Conservation (phyloP, 2,797 vertebrate species). For the Synaphobranchus kaupii region DNA sequence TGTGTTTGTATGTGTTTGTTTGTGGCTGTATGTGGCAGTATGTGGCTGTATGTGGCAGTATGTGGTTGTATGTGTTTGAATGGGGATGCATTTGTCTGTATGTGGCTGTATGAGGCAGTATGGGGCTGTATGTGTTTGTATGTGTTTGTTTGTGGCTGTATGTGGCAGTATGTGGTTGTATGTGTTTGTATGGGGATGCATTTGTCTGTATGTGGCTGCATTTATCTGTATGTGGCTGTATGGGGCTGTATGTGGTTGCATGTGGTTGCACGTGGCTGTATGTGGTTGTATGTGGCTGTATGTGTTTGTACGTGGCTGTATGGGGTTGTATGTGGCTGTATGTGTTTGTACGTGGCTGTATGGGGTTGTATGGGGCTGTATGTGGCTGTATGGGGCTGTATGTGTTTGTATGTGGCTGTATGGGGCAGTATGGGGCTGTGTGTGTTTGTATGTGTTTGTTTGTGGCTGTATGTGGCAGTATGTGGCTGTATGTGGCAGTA, state of each 20-base stretch:
- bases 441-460: too few species aligned
- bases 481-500: constrained; percentile 42
- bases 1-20: too few species aligned
- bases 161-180: constrained; percentile 66
- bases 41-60: too few species aligned
- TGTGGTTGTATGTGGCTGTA: not conserved
- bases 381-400: too few species aligned
- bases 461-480: constrained; percentile 62
- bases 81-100: too few species aligned
- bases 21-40: too few species aligned
- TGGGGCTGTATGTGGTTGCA: constrained; percentile 66
- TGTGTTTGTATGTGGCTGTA: constrained; percentile 73
- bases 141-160: constrained; percentile 7
- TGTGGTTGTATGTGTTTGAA: too few species aligned
- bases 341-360: too few species aligned
- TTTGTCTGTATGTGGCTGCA: constrained; percentile 62
- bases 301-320: constrained; percentile 65
- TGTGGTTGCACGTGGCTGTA: not conserved
- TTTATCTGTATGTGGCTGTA: constrained; percentile 30
- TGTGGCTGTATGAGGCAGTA: constrained; percentile 63
- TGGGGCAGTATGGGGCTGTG: constrained; percentile 15
- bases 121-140: too few species aligned
- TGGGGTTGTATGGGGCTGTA: too few species aligned
- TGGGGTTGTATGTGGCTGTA: too few species aligned
- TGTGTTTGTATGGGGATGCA: too few species aligned